A percentile compares a stretch with the other conserved stretches of the same genome.
Evolutionary conservation across 2,113 vertebrate genomes (phyloP).

Genomic region (Takifugu flavidus): DNA sequence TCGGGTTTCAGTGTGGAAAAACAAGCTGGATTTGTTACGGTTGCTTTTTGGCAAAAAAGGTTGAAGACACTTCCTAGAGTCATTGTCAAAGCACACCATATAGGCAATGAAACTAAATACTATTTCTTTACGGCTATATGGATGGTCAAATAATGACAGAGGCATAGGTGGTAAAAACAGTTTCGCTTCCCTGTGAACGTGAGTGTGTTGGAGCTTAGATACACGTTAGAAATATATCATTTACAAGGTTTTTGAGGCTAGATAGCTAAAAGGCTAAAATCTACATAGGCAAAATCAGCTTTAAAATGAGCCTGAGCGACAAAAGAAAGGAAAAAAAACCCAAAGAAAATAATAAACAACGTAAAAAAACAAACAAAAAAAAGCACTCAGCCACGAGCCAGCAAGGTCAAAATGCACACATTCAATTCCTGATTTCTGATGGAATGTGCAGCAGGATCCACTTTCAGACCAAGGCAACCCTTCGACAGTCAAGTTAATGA

Average conservation of each 20-base stretch:
- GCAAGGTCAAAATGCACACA: constrained; percentile 38
- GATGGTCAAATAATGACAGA: constrained; percentile 46
- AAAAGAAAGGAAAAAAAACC: constrained; percentile 24
- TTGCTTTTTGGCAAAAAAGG: constrained; percentile 60
- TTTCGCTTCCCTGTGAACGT: constrained; percentile 47
- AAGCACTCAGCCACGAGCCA: constrained; percentile 47
- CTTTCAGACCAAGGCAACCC: constrained; percentile 20
- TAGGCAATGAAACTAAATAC: constrained; percentile 58
- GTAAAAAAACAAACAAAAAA: constrained; percentile 20
- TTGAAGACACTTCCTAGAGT: constrained; percentile 68
- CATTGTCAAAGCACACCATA: constrained; percentile 60
- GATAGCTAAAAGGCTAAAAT: constrained; percentile 66
- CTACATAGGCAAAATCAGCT: constrained; percentile 62
- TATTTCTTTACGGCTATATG: constrained; percentile 48
- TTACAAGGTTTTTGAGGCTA: constrained; percentile 74
- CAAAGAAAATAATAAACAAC: background rate
- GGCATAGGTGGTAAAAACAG: constrained; percentile 54
- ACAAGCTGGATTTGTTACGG: constrained; percentile 47
- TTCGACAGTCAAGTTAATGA: constrained; percentile 7
- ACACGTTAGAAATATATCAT: constrained; percentile 66
- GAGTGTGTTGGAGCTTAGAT: constrained; percentile 54
- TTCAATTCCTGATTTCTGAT: constrained; percentile 45
- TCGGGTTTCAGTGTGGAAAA: constrained; percentile 32
- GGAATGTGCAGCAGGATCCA: constrained; percentile 58
- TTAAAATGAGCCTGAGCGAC: constrained; percentile 65